Evolutionary conservation across 2,797 vertebrate genomes (phyloP).

Genomic region (Catharus ustulatus): DNA sequence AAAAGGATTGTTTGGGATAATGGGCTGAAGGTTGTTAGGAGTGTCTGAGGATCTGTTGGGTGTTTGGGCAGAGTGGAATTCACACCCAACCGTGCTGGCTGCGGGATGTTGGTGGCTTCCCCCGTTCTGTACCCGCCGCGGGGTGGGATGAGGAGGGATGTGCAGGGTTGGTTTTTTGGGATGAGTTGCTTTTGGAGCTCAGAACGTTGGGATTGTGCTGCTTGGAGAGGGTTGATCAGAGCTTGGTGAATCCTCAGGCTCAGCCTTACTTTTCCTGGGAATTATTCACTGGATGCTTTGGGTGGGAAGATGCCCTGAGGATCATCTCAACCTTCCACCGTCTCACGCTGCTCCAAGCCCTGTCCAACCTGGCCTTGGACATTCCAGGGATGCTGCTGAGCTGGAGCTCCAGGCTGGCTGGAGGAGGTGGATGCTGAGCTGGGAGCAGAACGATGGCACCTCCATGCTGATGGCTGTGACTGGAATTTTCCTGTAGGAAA

Average conservation of each 20-base stretch:
- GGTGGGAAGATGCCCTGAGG: not conserved
- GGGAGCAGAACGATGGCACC: fast-evolving
- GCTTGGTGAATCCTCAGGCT: fast-evolving
- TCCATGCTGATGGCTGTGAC: fast-evolving
- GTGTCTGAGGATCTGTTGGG: fast-evolving
- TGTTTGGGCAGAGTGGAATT: not conserved
- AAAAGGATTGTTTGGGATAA: not conserved
- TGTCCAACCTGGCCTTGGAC: fast-evolving
- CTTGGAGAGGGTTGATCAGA: not conserved
- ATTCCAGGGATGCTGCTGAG: not conserved
- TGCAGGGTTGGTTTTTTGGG: fast-evolving
- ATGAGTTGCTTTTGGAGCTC: not conserved
- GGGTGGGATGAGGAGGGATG: not conserved
- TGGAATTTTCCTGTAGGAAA: not conserved
- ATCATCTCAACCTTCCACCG: fast-evolving
- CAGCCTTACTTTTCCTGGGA: not conserved
- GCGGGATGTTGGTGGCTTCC: not conserved
- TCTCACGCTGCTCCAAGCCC: not conserved
- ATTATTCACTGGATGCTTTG: not conserved
- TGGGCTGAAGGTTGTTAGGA: not conserved
- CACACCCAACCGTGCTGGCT: fast-evolving
- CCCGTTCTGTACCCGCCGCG: fast-evolving
- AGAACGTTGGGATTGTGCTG: fast-evolving
- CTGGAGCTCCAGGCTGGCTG: not conserved
- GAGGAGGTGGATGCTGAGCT: not conserved